These are phyloP conservation scores for Agrypnus murinus DNA, from an alignment of 2,888 invertebrate species.

Conservation along the genomic window DNA sequence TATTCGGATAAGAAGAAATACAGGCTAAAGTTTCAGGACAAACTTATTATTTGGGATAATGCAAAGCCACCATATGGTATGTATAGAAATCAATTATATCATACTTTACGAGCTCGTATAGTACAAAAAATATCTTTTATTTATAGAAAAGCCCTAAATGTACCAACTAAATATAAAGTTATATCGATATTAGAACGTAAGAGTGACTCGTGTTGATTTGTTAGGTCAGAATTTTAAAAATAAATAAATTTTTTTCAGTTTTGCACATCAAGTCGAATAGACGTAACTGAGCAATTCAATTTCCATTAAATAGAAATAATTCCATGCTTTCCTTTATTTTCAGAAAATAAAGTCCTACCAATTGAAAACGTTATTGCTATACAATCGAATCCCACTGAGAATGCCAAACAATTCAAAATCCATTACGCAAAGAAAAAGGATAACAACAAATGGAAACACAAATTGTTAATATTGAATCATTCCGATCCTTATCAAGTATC, in stretches of 20 bases:
- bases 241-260: too few species aligned
- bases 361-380: slow-evolving; percentile 75
- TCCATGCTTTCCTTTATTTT: too few species aligned
- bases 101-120: too few species aligned
- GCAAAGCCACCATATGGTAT: slow-evolving; percentile 74
- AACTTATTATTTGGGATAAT: slow-evolving; percentile 78
- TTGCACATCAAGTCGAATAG: too few species aligned
- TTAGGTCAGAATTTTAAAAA: too few species aligned
- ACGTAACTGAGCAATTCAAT: too few species aligned
- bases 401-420: slow-evolving; percentile 74
- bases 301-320: too few species aligned
- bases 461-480: slow-evolving; percentile 75
- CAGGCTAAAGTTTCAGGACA: slow-evolving; percentile 77
- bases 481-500: slow-evolving; percentile 75
- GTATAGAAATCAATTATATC: slow-evolving; percentile 55
- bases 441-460: slow-evolving; percentile 76
- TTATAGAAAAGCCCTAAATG: too few species aligned
- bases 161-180: too few species aligned
- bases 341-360: slow-evolving; percentile 62
- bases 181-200: too few species aligned
- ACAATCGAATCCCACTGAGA: slow-evolving; percentile 62
- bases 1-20: slow-evolving; percentile 76
- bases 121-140: too few species aligned
- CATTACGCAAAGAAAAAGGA: slow-evolving; percentile 76
- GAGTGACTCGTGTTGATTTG: too few species aligned